Evolutionary conservation across 1,140 invertebrate genomes (phyloP).

Genomic region (Neoseiulus cucumeris): DNA sequence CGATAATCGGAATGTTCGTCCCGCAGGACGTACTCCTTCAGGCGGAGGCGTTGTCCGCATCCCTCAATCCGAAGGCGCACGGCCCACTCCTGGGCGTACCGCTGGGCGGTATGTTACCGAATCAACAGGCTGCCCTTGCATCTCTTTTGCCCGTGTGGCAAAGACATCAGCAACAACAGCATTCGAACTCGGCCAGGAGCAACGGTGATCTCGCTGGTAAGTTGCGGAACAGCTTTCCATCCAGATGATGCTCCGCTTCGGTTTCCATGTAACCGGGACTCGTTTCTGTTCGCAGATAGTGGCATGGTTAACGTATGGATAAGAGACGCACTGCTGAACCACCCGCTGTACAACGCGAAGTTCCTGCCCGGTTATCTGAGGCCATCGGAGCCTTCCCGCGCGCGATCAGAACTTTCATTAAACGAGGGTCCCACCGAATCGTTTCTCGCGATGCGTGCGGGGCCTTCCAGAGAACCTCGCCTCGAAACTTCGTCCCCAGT

Average conservation of each 20-base stretch:
- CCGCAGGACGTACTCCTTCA: neutral
- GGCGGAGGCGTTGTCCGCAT: slow-evolving; percentile 3
- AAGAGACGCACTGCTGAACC: slow-evolving; percentile 8
- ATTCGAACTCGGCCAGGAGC: neutral
- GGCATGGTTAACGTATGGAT: slow-evolving; percentile 11
- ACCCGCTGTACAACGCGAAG: neutral
- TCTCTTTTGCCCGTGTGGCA: neutral
- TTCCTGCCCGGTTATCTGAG: neutral
- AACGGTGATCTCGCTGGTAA: slow-evolving; percentile 10
- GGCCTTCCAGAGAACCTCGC: too few relatives aligned
- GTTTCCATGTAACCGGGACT: too few relatives aligned
- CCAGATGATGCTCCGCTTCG: neutral
- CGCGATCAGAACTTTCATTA: neutral
- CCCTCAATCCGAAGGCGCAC: slow-evolving; percentile 8
- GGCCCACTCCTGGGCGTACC: neutral
- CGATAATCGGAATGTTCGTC: too few relatives aligned
- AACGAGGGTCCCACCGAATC: too few relatives aligned
- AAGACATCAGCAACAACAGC: neutral
- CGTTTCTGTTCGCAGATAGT: neutral
- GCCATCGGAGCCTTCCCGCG: neutral
- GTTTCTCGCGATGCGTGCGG: too few relatives aligned
- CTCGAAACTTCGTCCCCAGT: neutral
- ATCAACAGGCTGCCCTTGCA: slow-evolving; percentile 2
- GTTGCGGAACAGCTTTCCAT: too few relatives aligned
- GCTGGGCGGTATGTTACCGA: neutral